Percentiles rank a stretch among this genome's conserved stretches.
phyloP scores from a whole-genome alignment of 2,113 vertebrate genomes.

The Apaloderma vittatum region DNA sequence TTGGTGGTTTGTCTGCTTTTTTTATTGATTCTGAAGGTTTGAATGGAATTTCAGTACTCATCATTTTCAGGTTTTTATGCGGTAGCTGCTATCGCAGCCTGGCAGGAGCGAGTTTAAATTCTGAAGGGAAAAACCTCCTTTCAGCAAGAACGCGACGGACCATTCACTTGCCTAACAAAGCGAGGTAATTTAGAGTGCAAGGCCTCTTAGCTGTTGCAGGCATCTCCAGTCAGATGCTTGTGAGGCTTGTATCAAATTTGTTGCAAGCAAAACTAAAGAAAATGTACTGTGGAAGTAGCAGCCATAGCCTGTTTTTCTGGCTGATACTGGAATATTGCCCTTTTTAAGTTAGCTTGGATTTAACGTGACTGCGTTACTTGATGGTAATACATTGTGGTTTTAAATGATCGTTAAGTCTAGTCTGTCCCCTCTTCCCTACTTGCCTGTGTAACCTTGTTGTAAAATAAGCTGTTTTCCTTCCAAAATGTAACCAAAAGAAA shows the following conservation, averaged over 20 bases:
- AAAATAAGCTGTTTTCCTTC: neutral
- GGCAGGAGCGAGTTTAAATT: constrained; percentile 51
- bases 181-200: constrained; percentile 20
- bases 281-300: neutral
- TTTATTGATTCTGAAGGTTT: constrained; percentile 27
- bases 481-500: neutral
- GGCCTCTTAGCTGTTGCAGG: neutral
- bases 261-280: neutral
- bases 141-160: neutral
- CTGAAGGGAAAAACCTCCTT: constrained; percentile 29
- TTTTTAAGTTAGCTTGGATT: neutral
- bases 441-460: neutral
- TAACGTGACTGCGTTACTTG: neutral
- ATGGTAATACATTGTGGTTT: neutral
- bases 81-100: constrained; percentile 36
- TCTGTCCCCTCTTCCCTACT: neutral
- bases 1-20: constrained; percentile 26
- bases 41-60: constrained; percentile 49
- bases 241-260: neutral
- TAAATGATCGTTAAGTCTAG: neutral
- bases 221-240: neutral
- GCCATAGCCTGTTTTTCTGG: neutral
- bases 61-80: constrained; percentile 29
- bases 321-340: neutral
- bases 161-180: constrained; percentile 43